Conservation (phyloP, 1,140 invertebrate genomes). For the Aporrectodea caliginosa region DNA sequence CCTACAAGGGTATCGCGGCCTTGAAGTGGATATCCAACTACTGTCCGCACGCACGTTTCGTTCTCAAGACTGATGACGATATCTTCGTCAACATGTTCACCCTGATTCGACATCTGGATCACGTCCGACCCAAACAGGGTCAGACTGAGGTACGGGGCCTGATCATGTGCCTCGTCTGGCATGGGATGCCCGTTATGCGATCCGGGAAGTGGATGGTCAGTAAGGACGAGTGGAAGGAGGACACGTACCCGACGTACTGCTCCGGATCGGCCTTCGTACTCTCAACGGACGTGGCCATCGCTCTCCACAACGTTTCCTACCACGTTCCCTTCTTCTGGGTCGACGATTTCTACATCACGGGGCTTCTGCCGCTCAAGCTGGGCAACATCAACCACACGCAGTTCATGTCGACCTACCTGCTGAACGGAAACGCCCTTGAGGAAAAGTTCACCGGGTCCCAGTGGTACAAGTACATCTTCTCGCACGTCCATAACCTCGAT, state of each 20-base stretch:
- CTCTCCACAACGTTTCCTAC: slow-evolving; percentile 22
- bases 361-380: slow-evolving; percentile 33
- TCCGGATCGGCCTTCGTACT: slow-evolving; percentile 28
- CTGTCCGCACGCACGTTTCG: slow-evolving; percentile 59
- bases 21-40: slow-evolving; percentile 75
- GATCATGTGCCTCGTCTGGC: slow-evolving; percentile 30
- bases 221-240: slow-evolving; percentile 15
- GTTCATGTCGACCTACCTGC: slow-evolving; percentile 30
- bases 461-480: slow-evolving; percentile 34
- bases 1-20: slow-evolving; percentile 74
- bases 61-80: slow-evolving; percentile 61
- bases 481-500: slow-evolving; percentile 27
- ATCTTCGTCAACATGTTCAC: slow-evolving; percentile 58
- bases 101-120: slow-evolving; percentile 23
- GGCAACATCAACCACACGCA: slow-evolving; percentile 31
- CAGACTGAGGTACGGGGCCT: not conserved
- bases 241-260: slow-evolving; percentile 32
- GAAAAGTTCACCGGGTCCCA: slow-evolving; percentile 33
- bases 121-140: not conserved
- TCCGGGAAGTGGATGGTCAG: slow-evolving; percentile 55
- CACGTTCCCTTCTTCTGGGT: slow-evolving; percentile 38
- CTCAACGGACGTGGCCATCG: slow-evolving; percentile 14
- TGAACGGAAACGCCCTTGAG: slow-evolving; percentile 27
- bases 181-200: slow-evolving; percentile 43
- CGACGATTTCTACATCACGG: slow-evolving; percentile 38